A percentile compares a stretch with the other conserved stretches of the same genome.
Conservation (phyloP, 92 coral and sea anemone genomes). For the Chrysogorgia sp. region DNA sequence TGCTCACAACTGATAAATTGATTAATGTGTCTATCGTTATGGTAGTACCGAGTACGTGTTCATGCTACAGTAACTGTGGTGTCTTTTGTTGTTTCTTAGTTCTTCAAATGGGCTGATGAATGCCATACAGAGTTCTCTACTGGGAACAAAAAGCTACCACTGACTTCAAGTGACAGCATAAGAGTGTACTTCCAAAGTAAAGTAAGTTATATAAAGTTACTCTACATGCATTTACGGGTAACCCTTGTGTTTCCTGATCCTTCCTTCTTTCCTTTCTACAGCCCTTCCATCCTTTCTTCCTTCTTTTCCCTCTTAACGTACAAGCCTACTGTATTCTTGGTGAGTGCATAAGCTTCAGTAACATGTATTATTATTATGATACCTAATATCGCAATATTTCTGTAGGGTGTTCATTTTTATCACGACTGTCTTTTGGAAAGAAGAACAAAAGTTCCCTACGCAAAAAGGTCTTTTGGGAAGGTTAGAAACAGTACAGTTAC, state of each 20-base stretch:
- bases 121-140: constrained; percentile 53
- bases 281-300: background rate
- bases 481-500: no score
- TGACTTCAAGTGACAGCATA: constrained; percentile 72
- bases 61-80: background rate
- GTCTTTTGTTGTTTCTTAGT: constrained; percentile 44
- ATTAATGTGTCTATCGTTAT: background rate
- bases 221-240: no score
- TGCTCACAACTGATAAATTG: no score
- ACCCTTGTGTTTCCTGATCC: background rate
- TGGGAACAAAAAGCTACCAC: constrained; percentile 53
- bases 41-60: background rate
- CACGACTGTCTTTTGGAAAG: constrained; percentile 74
- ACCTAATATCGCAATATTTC: background rate
- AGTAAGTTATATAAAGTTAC: constrained; percentile 46
- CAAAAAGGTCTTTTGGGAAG: constrained; percentile 10
- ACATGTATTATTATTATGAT: background rate
- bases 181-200: constrained; percentile 72
- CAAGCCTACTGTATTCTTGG: background rate
- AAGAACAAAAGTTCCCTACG: background rate
- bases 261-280: background rate
- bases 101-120: constrained; percentile 96
- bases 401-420: constrained; percentile 72
- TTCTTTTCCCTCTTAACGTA: background rate
- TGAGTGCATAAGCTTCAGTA: no score